Evolutionary conservation across 2,888 invertebrate genomes (phyloP).

Genomic region (Pristionchus fissidentatus): DNA sequence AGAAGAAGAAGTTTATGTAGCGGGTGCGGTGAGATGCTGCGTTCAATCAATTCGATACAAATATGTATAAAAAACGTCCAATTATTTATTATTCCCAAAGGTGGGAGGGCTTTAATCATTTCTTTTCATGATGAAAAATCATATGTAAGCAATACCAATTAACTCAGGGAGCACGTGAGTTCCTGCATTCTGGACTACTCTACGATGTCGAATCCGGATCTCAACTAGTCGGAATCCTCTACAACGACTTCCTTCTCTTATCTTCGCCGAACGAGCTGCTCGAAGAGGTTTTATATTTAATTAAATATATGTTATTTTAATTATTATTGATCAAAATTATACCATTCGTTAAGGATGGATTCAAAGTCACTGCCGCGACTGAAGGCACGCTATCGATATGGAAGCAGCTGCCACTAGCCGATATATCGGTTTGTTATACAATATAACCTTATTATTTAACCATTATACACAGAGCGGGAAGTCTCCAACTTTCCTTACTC

Average conservation of each 20-base stretch:
- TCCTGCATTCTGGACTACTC: conserved; percentile 84
- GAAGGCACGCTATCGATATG: conserved; percentile 83
- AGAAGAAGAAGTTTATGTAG: background rate
- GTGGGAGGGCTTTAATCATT: no score
- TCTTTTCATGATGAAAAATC: no score
- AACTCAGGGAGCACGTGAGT: conserved; percentile 82
- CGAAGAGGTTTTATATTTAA: conserved; percentile 38
- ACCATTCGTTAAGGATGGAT: conserved; percentile 74
- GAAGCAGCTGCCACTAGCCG: conserved; percentile 77
- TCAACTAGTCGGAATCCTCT: conserved; percentile 84
- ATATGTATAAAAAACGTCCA: no score
- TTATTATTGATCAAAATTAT: background rate
- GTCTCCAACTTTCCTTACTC: no score
- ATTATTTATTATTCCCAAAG: no score
- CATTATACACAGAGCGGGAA: no score
- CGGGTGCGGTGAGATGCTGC: background rate
- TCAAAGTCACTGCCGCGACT: conserved; percentile 78
- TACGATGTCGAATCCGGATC: conserved; percentile 85
- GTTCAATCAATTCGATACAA: no score
- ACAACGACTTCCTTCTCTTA: conserved; percentile 85
- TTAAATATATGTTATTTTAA: background rate
- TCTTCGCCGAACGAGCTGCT: conserved; percentile 75
- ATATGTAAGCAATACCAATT: no score
- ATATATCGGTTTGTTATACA: no score
- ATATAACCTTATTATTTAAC: no score